Evolutionary conservation across 2,888 invertebrate species (phyloP).

Genomic region (Philereme vetulata): DNA sequence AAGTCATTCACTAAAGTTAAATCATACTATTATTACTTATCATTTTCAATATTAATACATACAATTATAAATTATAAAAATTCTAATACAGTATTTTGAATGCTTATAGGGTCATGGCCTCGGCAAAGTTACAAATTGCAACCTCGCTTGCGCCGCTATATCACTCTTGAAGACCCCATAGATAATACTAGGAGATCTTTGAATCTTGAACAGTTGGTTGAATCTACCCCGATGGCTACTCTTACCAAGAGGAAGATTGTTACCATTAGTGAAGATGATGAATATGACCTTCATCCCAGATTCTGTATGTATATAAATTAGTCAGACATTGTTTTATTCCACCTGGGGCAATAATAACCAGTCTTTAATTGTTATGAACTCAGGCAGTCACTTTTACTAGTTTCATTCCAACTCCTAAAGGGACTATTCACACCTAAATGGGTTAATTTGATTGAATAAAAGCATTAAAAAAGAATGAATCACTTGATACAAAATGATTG

Average conservation of each 20-base stretch:
- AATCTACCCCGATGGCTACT: slow-evolving; percentile 45
- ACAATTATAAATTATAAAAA: too few relatives aligned
- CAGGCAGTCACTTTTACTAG: not conserved
- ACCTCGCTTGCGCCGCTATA: slow-evolving; percentile 63
- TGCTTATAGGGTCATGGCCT: slow-evolving; percentile 57
- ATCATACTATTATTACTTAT: too few relatives aligned
- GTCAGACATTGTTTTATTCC: slow-evolving; percentile 3
- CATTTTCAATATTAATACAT: too few relatives aligned
- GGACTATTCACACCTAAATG: too few relatives aligned
- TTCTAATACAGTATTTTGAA: not conserved
- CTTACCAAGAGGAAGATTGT: slow-evolving; percentile 65
- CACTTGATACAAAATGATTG: too few relatives aligned
- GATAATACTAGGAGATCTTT: slow-evolving; percentile 55
- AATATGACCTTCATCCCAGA: slow-evolving; percentile 56
- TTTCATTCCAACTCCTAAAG: not conserved
- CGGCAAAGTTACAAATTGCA: slow-evolving; percentile 49
- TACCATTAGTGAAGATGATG: slow-evolving; percentile 68
- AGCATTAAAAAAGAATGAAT: too few relatives aligned
- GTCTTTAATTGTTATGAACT: not conserved
- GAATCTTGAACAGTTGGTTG: slow-evolving; percentile 42
- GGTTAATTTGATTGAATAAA: too few relatives aligned
- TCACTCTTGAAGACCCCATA: slow-evolving; percentile 58
- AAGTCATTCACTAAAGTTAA: too few relatives aligned
- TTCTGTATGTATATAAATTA: slow-evolving; percentile 54
- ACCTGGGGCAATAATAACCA: slow-evolving; percentile 2